phyloP scores from a whole-genome alignment of 2,888 invertebrate species.

The Drosophila borborema region DNA sequence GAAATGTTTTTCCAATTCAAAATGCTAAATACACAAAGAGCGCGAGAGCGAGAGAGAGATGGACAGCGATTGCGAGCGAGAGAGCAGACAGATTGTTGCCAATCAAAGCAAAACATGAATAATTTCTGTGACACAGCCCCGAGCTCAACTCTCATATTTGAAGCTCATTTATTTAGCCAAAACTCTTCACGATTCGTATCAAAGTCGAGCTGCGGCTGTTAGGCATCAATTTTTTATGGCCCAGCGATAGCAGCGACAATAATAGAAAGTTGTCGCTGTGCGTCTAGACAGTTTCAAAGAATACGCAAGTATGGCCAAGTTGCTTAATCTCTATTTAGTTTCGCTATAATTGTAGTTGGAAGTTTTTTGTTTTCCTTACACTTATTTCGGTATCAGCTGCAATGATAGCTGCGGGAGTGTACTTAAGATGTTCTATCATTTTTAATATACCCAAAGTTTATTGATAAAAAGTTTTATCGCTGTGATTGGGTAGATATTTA shows the following conservation, averaged over 20 bases:
- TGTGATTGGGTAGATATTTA: too few relatives aligned
- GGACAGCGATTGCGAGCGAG: not conserved
- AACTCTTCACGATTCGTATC: not conserved
- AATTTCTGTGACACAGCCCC: conserved; percentile 3
- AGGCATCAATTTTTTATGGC: not conserved
- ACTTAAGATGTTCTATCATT: not conserved
- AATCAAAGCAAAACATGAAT: conserved; percentile 1
- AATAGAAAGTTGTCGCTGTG: not conserved
- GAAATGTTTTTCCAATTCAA: conserved; percentile 29
- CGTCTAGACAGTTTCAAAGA: conserved; percentile 9
- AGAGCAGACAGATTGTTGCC: not conserved
- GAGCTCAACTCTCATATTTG: not conserved
- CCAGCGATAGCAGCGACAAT: conserved; percentile 4
- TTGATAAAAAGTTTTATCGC: not conserved
- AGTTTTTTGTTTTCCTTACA: not conserved
- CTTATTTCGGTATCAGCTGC: not conserved
- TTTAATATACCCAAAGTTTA: not conserved
- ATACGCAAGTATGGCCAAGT: not conserved
- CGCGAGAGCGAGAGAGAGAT: not conserved
- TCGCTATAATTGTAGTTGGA: not conserved
- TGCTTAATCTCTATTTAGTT: not conserved
- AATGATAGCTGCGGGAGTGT: not conserved
- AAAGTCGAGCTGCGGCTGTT: not conserved
- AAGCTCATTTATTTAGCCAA: not conserved
- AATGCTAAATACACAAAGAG: conserved; percentile 6